These are phyloP conservation scores for Holothuria glaberrima DNA, from an alignment of 35 echinoderm and acorn worm species.

Conservation along the genomic window DNA sequence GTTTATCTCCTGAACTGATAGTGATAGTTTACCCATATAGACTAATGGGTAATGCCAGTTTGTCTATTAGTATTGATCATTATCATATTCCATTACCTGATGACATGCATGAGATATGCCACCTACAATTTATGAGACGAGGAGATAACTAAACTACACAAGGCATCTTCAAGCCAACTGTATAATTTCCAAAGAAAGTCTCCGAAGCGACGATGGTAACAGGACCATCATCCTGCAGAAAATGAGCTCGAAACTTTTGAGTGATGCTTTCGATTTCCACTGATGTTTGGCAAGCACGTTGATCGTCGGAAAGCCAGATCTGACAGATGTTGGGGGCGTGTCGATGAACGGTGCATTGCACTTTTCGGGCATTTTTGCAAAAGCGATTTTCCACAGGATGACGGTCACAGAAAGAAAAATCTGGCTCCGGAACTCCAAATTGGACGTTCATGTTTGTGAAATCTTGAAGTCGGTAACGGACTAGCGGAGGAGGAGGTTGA, in stretches of 20 bases:
- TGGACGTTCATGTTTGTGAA: neutral
- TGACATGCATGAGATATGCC: too few relatives aligned
- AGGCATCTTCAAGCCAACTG: neutral
- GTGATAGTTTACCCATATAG: too few relatives aligned
- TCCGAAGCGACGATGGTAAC: neutral
- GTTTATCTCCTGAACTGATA: too few relatives aligned
- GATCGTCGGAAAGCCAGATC: neutral
- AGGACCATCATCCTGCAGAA: neutral
- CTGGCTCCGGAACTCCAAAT: neutral
- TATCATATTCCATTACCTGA: too few relatives aligned
- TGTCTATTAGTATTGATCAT: too few relatives aligned
- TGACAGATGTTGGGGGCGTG: neutral
- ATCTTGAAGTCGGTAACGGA: neutral
- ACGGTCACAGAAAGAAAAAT: neutral
- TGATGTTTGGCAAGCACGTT: neutral
- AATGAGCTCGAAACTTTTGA: neutral
- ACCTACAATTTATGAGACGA: too few relatives aligned
- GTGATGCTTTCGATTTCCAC: neutral
- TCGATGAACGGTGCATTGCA: neutral
- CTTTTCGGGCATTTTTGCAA: neutral
- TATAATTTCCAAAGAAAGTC: neutral
- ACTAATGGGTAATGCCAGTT: too few relatives aligned
- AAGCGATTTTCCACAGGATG: neutral
- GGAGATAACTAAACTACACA: too few relatives aligned
- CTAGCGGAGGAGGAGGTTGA: neutral